Conservation (phyloP, 2,797 vertebrate genomes). For the Tauraco hartlaubi region DNA sequence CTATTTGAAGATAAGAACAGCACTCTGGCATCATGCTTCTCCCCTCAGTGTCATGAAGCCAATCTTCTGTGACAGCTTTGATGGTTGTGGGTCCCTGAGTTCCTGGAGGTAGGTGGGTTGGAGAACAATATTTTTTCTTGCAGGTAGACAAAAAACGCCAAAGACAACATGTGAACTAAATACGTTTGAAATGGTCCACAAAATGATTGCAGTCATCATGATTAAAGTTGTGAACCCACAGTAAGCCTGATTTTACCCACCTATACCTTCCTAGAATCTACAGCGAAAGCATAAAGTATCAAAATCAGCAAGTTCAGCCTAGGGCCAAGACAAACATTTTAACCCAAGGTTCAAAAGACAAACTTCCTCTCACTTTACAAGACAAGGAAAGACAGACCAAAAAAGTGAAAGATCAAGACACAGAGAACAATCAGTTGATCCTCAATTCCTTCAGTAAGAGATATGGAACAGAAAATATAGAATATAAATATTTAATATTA, state of each 20-base stretch:
- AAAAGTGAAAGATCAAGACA: not conserved
- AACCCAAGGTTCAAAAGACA: not conserved
- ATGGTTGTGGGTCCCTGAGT: not conserved
- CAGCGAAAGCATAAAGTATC: not conserved
- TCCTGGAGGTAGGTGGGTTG: not conserved
- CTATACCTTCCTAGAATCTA: not conserved
- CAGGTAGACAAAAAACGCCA: not conserved
- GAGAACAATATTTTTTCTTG: not conserved
- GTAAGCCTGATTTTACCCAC: not conserved
- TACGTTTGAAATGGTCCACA: not conserved
- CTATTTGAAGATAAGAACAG: slow-evolving; percentile 41
- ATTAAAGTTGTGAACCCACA: not conserved
- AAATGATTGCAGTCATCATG: not conserved
- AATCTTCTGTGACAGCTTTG: slow-evolving; percentile 24
- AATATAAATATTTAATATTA: not conserved
- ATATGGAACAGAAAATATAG: not conserved
- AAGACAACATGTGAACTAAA: not conserved
- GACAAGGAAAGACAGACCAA: not conserved
- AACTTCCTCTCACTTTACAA: not conserved
- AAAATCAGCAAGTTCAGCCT: not conserved
- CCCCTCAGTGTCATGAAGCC: not conserved
- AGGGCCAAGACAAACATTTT: not conserved
- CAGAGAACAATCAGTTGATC: not conserved
- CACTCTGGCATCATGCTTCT: not conserved
- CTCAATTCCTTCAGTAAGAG: not conserved